Conservation (phyloP, 1,140 invertebrate genomes). For the Temnothorax longispinosus region DNA sequence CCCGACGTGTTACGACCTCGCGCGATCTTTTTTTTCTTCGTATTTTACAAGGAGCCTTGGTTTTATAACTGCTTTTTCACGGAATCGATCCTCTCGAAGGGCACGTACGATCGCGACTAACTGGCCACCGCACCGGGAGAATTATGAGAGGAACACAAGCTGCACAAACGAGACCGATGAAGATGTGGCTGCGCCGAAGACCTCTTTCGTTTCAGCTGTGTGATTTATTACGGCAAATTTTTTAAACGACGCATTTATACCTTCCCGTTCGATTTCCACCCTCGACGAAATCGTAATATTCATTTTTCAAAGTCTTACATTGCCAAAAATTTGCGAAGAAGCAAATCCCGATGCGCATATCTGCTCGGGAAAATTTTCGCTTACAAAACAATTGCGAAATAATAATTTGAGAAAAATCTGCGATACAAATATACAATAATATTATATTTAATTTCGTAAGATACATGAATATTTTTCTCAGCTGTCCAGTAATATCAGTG, state of each 20-base stretch:
- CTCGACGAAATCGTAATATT: not conserved
- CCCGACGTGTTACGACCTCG: slow-evolving; percentile 34
- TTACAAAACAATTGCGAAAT: not conserved
- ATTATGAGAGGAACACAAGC: slow-evolving; percentile 54
- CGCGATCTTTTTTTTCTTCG: not conserved
- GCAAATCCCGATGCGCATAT: not conserved
- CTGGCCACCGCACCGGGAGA: slow-evolving; percentile 34
- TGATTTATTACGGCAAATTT: slow-evolving; percentile 30
- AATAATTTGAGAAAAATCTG: not conserved
- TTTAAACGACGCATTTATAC: not conserved
- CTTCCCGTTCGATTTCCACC: not conserved
- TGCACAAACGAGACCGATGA: slow-evolving; percentile 58
- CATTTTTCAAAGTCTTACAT: not conserved
- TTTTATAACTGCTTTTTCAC: slow-evolving; percentile 57
- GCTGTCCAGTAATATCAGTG: not conserved
- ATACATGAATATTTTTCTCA: not conserved
- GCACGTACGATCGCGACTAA: slow-evolving; percentile 42
- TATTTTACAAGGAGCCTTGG: slow-evolving; percentile 2
- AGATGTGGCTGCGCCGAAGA: slow-evolving; percentile 45
- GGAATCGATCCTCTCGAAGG: slow-evolving; percentile 38
- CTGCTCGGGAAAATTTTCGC: not conserved
- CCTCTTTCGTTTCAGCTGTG: slow-evolving; percentile 21
- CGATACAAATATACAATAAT: not conserved
- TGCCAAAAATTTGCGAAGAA: not conserved
- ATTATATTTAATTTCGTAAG: not conserved